A percentile compares a stretch with the other conserved stretches of the same genome.
phyloP scores from a whole-genome alignment of 2,113 vertebrate species.

The Pomatorhinus ruficollis region DNA sequence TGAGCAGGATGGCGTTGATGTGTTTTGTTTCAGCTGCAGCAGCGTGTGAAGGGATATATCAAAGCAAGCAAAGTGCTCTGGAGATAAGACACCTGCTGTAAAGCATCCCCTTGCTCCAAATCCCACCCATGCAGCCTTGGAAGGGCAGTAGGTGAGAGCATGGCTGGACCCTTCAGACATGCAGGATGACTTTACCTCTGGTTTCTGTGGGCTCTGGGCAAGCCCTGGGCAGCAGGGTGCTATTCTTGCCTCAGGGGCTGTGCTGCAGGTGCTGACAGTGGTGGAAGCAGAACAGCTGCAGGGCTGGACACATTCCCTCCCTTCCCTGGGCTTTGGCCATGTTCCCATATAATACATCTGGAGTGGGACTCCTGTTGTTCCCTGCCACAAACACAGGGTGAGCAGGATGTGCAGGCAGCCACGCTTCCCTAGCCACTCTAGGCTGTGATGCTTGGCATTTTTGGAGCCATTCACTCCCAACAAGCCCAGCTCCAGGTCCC shows the following conservation, averaged over 20 bases:
- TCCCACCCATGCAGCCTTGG: background rate
- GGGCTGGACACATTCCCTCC: background rate
- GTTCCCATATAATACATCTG: background rate
- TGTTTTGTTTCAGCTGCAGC: background rate
- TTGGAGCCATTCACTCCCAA: accelerated
- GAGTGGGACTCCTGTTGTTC: background rate
- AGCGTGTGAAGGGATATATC: accelerated
- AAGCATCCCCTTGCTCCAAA: background rate
- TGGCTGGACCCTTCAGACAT: background rate
- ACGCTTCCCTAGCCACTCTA: accelerated
- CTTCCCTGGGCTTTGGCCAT: background rate
- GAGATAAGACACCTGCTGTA: background rate
- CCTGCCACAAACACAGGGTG: background rate
- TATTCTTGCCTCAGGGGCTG: background rate
- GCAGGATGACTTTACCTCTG: background rate
- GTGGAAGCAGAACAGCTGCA: background rate
- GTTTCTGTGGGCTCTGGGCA: background rate
- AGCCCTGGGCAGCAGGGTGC: background rate
- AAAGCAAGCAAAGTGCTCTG: background rate
- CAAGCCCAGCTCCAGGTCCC: background rate
- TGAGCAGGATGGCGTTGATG: accelerated
- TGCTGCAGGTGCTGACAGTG: background rate
- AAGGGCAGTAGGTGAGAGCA: background rate
- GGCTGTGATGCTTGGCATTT: background rate
- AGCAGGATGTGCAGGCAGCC: background rate